Base-by-base conservation (phyloP, 2,113 vertebrate species). In the Vireo altiloquus region DNA sequence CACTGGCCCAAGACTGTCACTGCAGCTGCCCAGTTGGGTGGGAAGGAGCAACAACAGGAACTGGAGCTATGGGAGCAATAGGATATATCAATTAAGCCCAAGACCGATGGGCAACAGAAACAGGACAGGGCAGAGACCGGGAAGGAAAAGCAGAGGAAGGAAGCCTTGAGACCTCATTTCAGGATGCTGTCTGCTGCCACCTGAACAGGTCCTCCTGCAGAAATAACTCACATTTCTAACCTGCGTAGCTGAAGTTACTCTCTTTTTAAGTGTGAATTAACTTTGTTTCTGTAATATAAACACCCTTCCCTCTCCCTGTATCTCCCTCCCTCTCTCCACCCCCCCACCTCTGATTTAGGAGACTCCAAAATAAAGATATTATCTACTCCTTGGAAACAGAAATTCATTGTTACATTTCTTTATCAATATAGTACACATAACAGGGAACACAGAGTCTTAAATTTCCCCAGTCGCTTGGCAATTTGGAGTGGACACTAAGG, bases 111-210 rank as follows among this genome's bases (percentile, higher is more conserved):
- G 33, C 47, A 77, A 49, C 27, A 63, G 63, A 42, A 59, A 47
- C 2, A 3, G 25, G 22, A 28, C 15, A 1, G 3, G 30, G 35
- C 22, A 71, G 47, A 57, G 21, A 39, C 5, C 0, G 0, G 30
- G 52, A 69, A 88, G 40, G 17, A 77, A 64, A 80, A 86, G 31
- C 0, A 0, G 10, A 57, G 59, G 64, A 28, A 68, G 28, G 37
- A 77, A 66, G 11, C 24, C 25, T 50, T n/a, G n/a, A n/a, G n/a
- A 59, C 11, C 5, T 42, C 50, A 60, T 40, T 78, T 56, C 76
- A 81, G 79, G 44, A 54, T 65, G 20, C n/a, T 46, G 10, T 15
- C 50, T 77, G 15, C 20, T 85, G 57, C 24, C 60, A 76, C 49
- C 40, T 31, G 17, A 44, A 60, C 18, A 46, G 49, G 27, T 49